Percentiles rank a stretch among this genome's conserved stretches.
These are phyloP conservation scores for Volucella bombylans DNA, from an alignment of 2,888 invertebrate species.

Conservation along the genomic window DNA sequence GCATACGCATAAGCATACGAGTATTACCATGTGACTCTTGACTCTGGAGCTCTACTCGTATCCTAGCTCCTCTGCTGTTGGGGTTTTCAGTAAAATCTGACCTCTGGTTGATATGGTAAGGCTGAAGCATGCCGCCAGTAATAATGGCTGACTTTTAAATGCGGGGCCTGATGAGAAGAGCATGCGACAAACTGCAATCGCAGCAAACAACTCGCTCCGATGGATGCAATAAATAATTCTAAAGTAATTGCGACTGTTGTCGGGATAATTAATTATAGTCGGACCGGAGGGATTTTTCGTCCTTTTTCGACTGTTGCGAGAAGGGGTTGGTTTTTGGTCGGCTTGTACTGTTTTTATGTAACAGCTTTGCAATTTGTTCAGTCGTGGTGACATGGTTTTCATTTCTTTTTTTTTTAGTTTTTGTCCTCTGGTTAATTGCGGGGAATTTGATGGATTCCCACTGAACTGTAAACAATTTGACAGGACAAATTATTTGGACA, in stretches of 20 bases:
- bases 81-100: constrained; percentile 55
- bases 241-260: constrained; percentile 67
- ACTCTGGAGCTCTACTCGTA: background rate
- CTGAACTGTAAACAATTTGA: too few species aligned
- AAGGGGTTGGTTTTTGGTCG: background rate
- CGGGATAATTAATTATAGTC: constrained; percentile 65
- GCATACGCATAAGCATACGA: background rate
- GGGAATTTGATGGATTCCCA: too few species aligned
- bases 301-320: background rate
- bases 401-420: background rate
- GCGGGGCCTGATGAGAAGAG: constrained; percentile 22
- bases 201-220: constrained; percentile 32
- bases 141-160: constrained; percentile 26
- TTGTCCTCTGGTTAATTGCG: background rate
- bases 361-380: constrained; percentile 27
- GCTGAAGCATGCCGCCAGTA: constrained; percentile 26
- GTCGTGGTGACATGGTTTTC: constrained; percentile 21
- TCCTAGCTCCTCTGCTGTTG: constrained; percentile 21
- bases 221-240: constrained; percentile 65
- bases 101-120: background rate
- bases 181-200: constrained; percentile 38
- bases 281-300: constrained; percentile 57
- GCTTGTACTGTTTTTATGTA: constrained; percentile 39
- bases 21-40: background rate
- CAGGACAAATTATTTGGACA: too few species aligned